A percentile compares a stretch with the other conserved stretches of the same genome.
These are phyloP conservation scores for Microctenopoma steveboyesi DNA, from an alignment of 2,797 vertebrate genomes.

Conservation along the genomic window DNA sequence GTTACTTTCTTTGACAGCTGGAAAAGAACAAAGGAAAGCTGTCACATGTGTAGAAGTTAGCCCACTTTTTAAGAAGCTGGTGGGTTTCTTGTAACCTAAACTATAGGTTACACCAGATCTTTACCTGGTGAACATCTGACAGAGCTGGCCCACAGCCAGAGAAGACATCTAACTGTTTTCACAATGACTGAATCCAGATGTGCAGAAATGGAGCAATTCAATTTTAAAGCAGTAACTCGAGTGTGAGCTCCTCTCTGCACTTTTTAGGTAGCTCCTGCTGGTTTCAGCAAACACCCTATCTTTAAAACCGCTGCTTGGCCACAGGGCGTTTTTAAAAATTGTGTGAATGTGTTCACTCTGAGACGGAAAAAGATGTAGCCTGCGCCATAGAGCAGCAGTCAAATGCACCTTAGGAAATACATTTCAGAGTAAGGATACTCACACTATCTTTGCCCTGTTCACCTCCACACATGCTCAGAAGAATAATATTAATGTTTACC, in stretches of 20 bases:
- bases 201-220: conserved; percentile 14
- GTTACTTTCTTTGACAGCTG: conserved; percentile 11
- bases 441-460: conserved; percentile 24
- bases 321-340: conserved; percentile 56
- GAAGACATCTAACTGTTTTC: not conserved
- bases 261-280: conserved; percentile 45
- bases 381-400: conserved; percentile 34
- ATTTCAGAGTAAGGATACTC: conserved; percentile 18
- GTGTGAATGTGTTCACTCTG: conserved; percentile 45
- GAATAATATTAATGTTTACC: conserved; percentile 72
- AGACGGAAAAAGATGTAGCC: conserved; percentile 54
- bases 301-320: conserved; percentile 48
- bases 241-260: not conserved
- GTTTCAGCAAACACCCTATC: conserved; percentile 60
- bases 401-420: conserved; percentile 13
- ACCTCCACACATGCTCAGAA: conserved; percentile 36
- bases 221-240: not conserved
- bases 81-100: not conserved
- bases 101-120: not conserved
- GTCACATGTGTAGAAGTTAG: conserved; percentile 1
- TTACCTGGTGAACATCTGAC: not conserved
- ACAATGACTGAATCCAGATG: conserved; percentile 2
- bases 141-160: not conserved
- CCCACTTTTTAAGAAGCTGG: not conserved
- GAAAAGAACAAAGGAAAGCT: not conserved